These are phyloP conservation scores for human (Homo sapiens) DNA, from an alignment of 2,113 vertebrate genomes.

Conservation along the genomic window DNA sequence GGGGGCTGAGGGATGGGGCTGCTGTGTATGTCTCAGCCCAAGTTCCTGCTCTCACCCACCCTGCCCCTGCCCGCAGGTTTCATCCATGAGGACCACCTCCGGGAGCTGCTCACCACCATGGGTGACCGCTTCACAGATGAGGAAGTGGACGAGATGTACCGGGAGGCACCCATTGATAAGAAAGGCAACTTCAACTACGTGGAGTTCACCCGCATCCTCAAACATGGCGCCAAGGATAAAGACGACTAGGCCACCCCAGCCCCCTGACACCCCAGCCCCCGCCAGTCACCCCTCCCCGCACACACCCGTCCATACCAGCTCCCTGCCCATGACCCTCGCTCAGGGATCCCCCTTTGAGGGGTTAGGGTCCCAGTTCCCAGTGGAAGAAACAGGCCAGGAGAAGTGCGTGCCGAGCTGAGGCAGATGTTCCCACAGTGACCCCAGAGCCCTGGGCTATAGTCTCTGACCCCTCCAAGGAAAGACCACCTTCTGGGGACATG, in stretches of 20 bases:
- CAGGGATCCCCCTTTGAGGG: not conserved
- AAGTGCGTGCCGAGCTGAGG: not conserved
- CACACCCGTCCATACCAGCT: not conserved
- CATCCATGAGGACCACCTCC: constrained; percentile 96
- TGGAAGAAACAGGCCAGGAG: not conserved
- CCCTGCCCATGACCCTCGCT: not conserved
- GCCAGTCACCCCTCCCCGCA: constrained; percentile 22
- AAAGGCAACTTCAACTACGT: constrained; percentile 99
- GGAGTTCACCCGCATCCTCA: constrained; percentile 99
- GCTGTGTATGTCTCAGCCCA: not conserved
- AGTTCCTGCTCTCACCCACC: not conserved
- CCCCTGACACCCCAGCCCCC: not conserved
- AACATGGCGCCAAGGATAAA: constrained; percentile 95
- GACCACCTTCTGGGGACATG: not conserved
- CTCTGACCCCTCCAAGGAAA: not conserved
- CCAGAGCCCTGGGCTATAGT: not conserved
- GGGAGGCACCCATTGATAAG: constrained; percentile 98
- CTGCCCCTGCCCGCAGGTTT: constrained; percentile 81
- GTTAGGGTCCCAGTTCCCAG: not conserved
- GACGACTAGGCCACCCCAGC: constrained; percentile 78
- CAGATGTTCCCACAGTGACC: not conserved
- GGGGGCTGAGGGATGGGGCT: not conserved
- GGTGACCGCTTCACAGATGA: constrained; percentile 98
- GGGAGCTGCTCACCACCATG: constrained; percentile 99
- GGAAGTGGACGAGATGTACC: constrained; percentile 98